Base-by-base conservation (phyloP, 2,888 invertebrate species). In the Linyphia triangularis region DNA sequence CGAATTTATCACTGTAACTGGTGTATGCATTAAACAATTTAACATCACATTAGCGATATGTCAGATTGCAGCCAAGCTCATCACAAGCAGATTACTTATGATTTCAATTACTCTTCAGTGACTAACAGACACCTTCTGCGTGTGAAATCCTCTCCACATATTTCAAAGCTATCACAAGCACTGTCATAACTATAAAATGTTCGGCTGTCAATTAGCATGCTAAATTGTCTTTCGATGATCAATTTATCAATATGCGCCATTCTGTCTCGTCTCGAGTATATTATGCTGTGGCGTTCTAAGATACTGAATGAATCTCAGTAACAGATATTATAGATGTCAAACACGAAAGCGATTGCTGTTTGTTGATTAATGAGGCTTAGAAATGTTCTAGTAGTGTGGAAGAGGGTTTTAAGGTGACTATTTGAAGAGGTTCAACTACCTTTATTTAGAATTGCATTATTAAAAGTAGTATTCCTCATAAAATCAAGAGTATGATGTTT, bases 151-250 rank as follows among this genome's bases (percentile, higher is more conserved):
- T 5, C n/a, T 67, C 3, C 33, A n/a, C 6, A 63, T 28, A 19
- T 28, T 57, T 72, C 19, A 19, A 13, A 10, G 13, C 61, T 3
- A 75, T 75, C 19, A 10, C 30, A 40, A 70, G 61, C 19, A 37
- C 26, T 37, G 59, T n/a, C 59, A 59, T 28, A n/a, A 30, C 73
- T 69, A 40, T 82, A 82, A 82, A 75, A 75, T 84, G 67, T 75
- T 65, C 43, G 65, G 51, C 67, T 67, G 33, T 30, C 67, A 75
- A 84, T 84, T 75, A 83, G 65, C 65, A 75, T 75, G 43, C 43
- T 73, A 84, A 84, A 84, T 84, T 57, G 67, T 65, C 51, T 63
- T 84, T 75, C 73, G 67, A 75, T 67, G 84, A 75, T 37, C 75
- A 19, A 84, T 84, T 75, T 75, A 75, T 84, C 84, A 84, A 57